Percentiles rank a stretch among this genome's conserved stretches.
These are phyloP conservation scores for Catharus bicknelli DNA, from an alignment of 2,113 vertebrate genomes.

Conservation along the genomic window DNA sequence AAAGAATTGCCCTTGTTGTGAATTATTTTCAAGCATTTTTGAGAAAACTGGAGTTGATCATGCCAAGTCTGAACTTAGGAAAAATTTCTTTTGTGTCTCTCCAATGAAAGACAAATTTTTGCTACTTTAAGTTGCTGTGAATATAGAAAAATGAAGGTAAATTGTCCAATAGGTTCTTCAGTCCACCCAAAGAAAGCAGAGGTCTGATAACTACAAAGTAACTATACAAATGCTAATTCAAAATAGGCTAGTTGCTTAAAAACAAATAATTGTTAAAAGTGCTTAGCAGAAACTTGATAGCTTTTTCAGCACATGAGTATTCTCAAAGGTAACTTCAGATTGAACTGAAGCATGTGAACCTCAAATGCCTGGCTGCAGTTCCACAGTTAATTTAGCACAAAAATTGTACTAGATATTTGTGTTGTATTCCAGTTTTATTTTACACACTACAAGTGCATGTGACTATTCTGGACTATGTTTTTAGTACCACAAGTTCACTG, in stretches of 20 bases:
- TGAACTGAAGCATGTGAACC: background rate
- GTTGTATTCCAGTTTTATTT: background rate
- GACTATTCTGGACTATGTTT: background rate
- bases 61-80: background rate
- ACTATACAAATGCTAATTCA: background rate
- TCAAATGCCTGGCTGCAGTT: background rate
- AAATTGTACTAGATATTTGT: background rate
- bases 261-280: background rate
- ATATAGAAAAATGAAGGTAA: background rate
- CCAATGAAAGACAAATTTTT: background rate
- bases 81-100: background rate
- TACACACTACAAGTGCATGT: background rate
- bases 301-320: background rate
- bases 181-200: background rate
- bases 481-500: background rate
- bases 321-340: background rate
- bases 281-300: background rate
- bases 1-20: background rate
- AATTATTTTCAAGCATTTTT: background rate
- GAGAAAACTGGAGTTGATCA: background rate
- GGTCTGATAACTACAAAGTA: background rate
- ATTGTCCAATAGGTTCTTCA: background rate
- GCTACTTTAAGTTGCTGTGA: background rate
- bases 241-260: background rate
- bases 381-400: background rate